Percentiles rank a stretch among this genome's conserved stretches.
phyloP scores from a whole-genome alignment of 1,140 invertebrate genomes.

The Drosophila simulans region DNA sequence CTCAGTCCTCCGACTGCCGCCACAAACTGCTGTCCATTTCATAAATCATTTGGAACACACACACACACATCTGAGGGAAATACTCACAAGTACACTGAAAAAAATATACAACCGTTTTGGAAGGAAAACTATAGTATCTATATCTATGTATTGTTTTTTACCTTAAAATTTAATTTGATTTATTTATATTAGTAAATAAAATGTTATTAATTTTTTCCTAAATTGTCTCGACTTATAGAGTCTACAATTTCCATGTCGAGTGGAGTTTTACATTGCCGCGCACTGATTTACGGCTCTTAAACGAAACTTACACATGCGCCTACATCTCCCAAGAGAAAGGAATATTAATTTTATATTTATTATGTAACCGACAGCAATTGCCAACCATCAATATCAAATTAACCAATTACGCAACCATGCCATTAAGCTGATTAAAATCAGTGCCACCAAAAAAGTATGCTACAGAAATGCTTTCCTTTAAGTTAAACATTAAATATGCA shows the following conservation, averaged over 20 bases:
- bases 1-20: constrained; percentile 24
- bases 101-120: too few species aligned
- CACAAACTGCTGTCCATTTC: constrained; percentile 55
- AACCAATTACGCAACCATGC: constrained; percentile 27
- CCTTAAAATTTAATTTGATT: too few species aligned
- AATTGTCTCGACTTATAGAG: too few species aligned
- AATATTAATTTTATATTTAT: constrained; percentile 37
- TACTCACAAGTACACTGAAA: constrained; percentile 2
- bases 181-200: background rate
- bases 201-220: background rate
- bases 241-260: background rate
- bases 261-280: constrained; percentile 4
- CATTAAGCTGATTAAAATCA: constrained; percentile 24
- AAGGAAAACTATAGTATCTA: background rate
- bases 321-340: constrained; percentile 11
- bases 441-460: constrained; percentile 1
- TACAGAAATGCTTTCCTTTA: constrained; percentile 5
- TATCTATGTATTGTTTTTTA: too few species aligned
- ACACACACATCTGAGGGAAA: constrained; percentile 7
- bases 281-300: constrained; percentile 57
- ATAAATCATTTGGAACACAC: constrained; percentile 68
- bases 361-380: constrained; percentile 24
- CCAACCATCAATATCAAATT: constrained; percentile 18
- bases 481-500: background rate
- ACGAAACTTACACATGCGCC: constrained; percentile 13